Percentiles rank a stretch among this genome's conserved stretches.
These are phyloP conservation scores for Sorex fumeus DNA, from an alignment of 2,113 vertebrate species.

Conservation along the genomic window DNA sequence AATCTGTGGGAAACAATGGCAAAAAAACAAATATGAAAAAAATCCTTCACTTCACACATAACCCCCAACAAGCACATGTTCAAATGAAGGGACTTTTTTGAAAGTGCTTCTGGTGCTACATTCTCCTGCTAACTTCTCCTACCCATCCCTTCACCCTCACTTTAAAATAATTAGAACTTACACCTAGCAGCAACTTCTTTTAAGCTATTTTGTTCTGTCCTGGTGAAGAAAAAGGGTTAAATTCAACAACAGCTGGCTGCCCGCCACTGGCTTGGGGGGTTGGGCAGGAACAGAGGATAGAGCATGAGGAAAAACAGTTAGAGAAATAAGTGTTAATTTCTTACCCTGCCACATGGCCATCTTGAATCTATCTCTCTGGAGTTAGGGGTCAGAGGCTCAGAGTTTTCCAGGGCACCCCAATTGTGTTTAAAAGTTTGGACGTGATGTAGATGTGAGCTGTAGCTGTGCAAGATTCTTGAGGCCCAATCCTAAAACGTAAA, in stretches of 20 bases:
- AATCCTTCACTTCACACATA: slow-evolving; percentile 35
- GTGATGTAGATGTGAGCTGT: not conserved
- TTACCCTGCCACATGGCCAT: slow-evolving; percentile 84
- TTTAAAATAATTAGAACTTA: slow-evolving; percentile 67
- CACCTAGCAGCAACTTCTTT: slow-evolving; percentile 66
- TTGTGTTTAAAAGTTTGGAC: slow-evolving; percentile 51
- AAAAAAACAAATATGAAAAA: slow-evolving; percentile 71
- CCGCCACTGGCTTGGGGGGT: slow-evolving; percentile 62
- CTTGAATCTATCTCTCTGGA: slow-evolving; percentile 71
- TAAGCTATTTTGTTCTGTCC: slow-evolving; percentile 63
- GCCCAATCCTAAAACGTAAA: slow-evolving; percentile 76
- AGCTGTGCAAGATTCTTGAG: slow-evolving; percentile 39
- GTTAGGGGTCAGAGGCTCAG: slow-evolving; percentile 58
- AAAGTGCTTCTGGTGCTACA: slow-evolving; percentile 56
- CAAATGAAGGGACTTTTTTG: slow-evolving; percentile 60
- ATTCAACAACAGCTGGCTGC: slow-evolving; percentile 76
- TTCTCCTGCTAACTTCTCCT: slow-evolving; percentile 37
- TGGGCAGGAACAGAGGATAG: slow-evolving; percentile 45
- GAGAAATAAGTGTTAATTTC: slow-evolving; percentile 73
- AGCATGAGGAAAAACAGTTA: slow-evolving; percentile 75
- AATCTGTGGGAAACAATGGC: slow-evolving; percentile 66
- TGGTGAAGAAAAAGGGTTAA: slow-evolving; percentile 76
- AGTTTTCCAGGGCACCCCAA: slow-evolving; percentile 59
- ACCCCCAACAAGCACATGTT: slow-evolving; percentile 45
- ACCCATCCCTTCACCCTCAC: not conserved